phyloP scores from a whole-genome alignment of 2,113 vertebrate genomes.

The Arenaria interpres region DNA sequence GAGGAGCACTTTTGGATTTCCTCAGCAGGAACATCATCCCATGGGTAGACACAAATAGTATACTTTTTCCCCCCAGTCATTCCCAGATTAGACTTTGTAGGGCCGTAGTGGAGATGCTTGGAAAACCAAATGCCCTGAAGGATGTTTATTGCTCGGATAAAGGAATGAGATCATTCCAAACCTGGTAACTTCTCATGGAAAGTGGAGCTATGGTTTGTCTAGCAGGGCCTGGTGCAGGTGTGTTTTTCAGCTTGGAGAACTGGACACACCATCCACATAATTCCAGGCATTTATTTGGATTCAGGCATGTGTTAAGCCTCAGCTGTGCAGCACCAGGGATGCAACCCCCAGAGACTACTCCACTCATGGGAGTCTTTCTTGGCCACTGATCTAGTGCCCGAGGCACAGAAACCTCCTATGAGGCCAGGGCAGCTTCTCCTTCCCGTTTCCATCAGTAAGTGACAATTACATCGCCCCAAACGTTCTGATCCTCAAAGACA shows the following conservation, averaged over 20 bases:
- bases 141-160: background rate
- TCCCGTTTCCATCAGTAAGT: background rate
- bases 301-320: background rate
- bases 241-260: background rate
- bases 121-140: background rate
- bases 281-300: background rate
- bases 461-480: background rate
- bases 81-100: background rate
- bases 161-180: background rate
- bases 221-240: background rate
- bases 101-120: background rate
- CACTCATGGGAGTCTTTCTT: background rate
- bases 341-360: background rate
- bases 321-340: background rate
- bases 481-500: background rate
- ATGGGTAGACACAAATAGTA: background rate
- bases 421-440: background rate
- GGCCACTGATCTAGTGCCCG: background rate
- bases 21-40: background rate
- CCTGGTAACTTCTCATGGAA: background rate
- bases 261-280: background rate
- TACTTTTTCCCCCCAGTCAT: background rate
- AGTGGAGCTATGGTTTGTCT: background rate
- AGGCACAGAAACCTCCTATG: background rate
- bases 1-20: background rate